Evolutionary conservation across 2,888 invertebrate species (phyloP).

Genomic region (Hypercompe scribonia): DNA sequence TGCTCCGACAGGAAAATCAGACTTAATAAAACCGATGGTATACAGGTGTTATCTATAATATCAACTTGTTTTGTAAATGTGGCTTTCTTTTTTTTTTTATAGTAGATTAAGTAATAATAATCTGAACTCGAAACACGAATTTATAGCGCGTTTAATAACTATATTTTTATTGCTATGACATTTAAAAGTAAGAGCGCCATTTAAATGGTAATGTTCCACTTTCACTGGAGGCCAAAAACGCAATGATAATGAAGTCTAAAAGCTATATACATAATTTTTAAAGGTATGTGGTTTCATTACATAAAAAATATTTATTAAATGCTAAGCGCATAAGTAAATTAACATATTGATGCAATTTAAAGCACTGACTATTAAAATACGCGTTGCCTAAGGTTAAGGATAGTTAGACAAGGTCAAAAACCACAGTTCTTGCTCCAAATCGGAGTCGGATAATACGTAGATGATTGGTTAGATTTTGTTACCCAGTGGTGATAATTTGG

Average conservation of each 20-base stretch:
- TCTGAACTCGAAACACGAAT: background rate
- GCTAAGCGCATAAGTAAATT: background rate
- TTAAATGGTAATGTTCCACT: slow-evolving; percentile 22
- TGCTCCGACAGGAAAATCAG: no score
- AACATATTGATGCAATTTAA: background rate
- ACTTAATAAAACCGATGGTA: no score
- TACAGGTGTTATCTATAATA: no score
- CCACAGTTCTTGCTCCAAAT: background rate
- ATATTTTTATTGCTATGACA: slow-evolving; percentile 9
- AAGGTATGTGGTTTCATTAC: background rate
- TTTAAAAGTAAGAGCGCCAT: slow-evolving; percentile 17
- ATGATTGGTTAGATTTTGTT: background rate
- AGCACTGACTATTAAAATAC: background rate
- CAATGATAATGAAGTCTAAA: slow-evolving; percentile 24
- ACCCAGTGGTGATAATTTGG: no score
- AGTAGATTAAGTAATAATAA: background rate
- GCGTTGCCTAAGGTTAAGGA: background rate
- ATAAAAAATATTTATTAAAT: background rate
- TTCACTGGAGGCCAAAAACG: slow-evolving; percentile 31
- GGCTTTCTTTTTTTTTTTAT: background rate
- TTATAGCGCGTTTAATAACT: background rate
- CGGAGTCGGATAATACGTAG: no score
- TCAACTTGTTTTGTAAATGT: background rate
- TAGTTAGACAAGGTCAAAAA: background rate
- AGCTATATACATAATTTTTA: slow-evolving; percentile 25